Conservation (phyloP, 1,140 invertebrate genomes). For the Zeugodacus cucurbitae region DNA sequence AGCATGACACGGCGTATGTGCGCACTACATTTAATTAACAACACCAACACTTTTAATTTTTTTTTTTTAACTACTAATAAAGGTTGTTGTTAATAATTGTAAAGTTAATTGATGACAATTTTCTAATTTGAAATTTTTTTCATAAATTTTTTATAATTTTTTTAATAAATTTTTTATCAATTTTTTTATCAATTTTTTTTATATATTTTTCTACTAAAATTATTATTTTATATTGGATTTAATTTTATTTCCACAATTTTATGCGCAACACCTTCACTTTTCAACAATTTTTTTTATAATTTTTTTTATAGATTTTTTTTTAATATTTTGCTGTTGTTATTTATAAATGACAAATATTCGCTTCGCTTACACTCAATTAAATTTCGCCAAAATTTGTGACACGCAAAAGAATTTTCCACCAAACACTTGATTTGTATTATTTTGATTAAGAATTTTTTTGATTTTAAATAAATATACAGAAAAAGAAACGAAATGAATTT, state of each 20-base stretch:
- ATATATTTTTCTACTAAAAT: too few species aligned
- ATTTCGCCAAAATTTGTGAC: background rate
- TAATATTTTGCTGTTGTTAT: slow-evolving; percentile 8
- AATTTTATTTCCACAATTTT: background rate
- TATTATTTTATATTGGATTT: too few species aligned
- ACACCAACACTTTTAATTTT: background rate
- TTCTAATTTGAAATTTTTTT: too few species aligned
- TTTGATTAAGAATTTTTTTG: background rate
- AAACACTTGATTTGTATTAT: background rate
- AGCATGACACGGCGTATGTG: background rate
- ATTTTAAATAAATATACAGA: background rate
- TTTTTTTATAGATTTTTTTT: background rate
- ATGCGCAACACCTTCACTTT: background rate
- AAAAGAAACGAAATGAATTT: background rate
- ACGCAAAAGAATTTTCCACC: background rate
- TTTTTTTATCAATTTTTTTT: background rate
- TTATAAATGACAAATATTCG: slow-evolving; percentile 5
- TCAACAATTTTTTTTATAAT: background rate
- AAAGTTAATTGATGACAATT: too few species aligned
- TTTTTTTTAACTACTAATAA: too few species aligned
- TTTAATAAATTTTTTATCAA: background rate
- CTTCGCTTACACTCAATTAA: background rate
- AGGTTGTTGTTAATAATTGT: too few species aligned
- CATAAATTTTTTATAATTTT: background rate
- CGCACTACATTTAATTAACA: background rate